Percentiles rank a stretch among this genome's conserved stretches.
Evolutionary conservation across 2,113 vertebrate genomes (phyloP).

Genomic region (Nothocercus julius): DNA sequence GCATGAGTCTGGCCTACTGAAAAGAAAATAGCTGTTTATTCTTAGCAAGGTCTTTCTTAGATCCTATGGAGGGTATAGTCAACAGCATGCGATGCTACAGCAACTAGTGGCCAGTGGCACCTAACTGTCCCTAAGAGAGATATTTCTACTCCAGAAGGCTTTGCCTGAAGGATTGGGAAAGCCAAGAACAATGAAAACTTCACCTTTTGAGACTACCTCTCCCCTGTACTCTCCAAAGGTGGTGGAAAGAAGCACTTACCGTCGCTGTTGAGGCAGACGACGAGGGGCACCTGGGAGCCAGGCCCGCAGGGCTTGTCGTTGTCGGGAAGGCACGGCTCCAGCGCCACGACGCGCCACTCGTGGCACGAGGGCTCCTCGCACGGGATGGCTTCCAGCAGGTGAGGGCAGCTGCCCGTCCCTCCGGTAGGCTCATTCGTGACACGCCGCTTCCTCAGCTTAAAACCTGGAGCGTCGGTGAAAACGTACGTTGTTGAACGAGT

Average conservation of each 20-base stretch:
- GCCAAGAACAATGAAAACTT: neutral
- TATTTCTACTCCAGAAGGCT: neutral
- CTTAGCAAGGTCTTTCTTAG: neutral
- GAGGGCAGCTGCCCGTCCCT: constrained; percentile 88
- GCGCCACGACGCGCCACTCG: constrained; percentile 82
- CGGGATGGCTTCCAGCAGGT: constrained; percentile 92
- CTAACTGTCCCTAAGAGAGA: neutral
- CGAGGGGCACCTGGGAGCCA: constrained; percentile 83
- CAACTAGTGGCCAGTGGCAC: neutral
- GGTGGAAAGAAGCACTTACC: constrained; percentile 77
- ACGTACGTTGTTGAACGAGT: neutral
- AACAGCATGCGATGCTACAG: neutral
- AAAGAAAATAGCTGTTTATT: neutral
- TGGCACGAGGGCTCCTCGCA: constrained; percentile 95
- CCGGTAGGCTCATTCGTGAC: constrained; percentile 88
- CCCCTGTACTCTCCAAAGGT: neutral
- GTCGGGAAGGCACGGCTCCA: constrained; percentile 88
- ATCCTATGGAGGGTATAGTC: neutral
- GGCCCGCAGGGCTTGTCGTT: constrained; percentile 85
- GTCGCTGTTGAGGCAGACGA: constrained; percentile 86
- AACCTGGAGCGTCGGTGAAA: constrained; percentile 79
- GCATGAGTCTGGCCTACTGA: neutral
- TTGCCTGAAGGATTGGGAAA: neutral
- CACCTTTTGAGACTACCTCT: neutral
- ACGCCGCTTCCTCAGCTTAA: constrained; percentile 89